These are phyloP conservation scores for Atlantisia rogersi DNA, from an alignment of 2,113 vertebrate genomes.

Conservation along the genomic window DNA sequence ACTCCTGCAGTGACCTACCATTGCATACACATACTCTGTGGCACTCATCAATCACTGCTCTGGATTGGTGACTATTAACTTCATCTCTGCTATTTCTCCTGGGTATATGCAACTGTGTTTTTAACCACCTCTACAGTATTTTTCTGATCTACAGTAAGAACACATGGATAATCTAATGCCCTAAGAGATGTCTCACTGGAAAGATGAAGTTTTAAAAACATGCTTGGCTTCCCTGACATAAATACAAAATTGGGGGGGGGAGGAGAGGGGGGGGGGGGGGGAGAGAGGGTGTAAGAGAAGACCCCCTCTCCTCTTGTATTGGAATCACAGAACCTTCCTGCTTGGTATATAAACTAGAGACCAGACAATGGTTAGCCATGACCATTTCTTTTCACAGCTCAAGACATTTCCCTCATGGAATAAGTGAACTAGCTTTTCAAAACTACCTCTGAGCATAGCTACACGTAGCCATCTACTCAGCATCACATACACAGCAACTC, in stretches of 20 bases:
- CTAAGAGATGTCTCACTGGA: neutral
- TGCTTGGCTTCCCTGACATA: neutral
- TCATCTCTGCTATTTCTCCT: neutral
- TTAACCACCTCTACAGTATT: neutral
- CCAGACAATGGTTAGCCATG: conserved; percentile 15
- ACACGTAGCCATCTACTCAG: neutral
- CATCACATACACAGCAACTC: neutral
- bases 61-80: neutral
- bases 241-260: neutral
- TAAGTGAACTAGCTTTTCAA: neutral
- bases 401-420: conserved; percentile 1
- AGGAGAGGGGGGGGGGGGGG: too few relatives aligned
- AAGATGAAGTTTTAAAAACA: neutral
- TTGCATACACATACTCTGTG: neutral
- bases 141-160: neutral
- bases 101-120: neutral
- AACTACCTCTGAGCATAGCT: neutral
- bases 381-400: neutral
- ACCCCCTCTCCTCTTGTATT: neutral
- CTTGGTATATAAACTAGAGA: neutral
- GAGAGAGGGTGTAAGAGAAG: too few relatives aligned
- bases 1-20: neutral
- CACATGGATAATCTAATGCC: neutral
- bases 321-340: neutral
- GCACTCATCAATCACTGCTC: neutral